phyloP scores from a whole-genome alignment of 2,113 vertebrate species.

The Tympanuchus pallidicinctus region DNA sequence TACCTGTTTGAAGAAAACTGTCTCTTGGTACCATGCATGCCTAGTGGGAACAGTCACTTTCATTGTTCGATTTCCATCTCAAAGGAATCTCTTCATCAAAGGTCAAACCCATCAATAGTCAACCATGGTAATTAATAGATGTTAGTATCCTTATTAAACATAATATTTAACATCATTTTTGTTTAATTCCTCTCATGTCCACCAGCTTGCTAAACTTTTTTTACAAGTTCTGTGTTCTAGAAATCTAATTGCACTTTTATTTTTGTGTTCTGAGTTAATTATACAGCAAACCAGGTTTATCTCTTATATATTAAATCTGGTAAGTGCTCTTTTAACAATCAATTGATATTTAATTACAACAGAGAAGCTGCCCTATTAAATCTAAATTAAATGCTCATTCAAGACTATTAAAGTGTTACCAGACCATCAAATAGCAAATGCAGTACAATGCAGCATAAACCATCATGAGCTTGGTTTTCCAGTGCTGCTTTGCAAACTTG shows the following conservation, averaged over 20 bases:
- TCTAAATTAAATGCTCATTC: conserved; percentile 72
- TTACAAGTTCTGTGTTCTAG: not conserved
- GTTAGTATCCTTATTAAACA: not conserved
- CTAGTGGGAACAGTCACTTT: not conserved
- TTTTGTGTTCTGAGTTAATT: conserved; percentile 62
- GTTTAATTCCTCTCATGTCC: conserved; percentile 5
- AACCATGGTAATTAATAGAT: conserved; percentile 6
- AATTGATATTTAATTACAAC: conserved; percentile 75
- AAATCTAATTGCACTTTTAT: conserved; percentile 40
- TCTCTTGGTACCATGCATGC: not conserved
- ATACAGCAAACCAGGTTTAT: conserved; percentile 49
- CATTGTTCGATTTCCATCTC: conserved; percentile 36
- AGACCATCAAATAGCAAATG: conserved; percentile 52
- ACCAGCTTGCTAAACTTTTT: not conserved
- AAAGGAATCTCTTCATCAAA: conserved; percentile 7
- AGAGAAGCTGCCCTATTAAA: conserved; percentile 72
- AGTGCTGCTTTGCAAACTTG: not conserved
- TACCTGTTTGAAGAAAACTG: not conserved
- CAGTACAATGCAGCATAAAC: not conserved
- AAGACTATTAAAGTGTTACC: conserved; percentile 64
- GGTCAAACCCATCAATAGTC: conserved; percentile 13
- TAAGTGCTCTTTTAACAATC: conserved; percentile 66
- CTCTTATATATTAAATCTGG: conserved; percentile 64
- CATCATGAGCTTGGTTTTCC: not conserved
- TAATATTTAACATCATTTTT: not conserved